Conservation (phyloP, 2,113 vertebrate species). For the Maylandia zebra region DNA sequence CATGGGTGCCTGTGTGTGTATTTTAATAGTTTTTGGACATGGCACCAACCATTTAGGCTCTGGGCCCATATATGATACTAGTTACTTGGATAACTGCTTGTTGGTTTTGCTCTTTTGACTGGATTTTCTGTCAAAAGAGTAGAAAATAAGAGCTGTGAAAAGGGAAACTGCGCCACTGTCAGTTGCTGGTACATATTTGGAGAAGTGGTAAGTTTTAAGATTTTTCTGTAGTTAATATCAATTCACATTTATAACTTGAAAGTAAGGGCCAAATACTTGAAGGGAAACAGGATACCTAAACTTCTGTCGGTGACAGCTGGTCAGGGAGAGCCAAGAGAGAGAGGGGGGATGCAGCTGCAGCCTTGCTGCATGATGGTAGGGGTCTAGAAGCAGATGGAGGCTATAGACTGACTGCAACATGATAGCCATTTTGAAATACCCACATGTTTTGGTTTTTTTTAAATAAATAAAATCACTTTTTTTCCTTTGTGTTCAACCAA, state of each 20-base stretch:
- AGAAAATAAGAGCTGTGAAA: neutral
- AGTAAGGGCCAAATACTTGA: slow-evolving; percentile 25
- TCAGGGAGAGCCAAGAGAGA: slow-evolving; percentile 10
- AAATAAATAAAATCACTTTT: neutral
- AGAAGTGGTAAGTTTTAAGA: neutral
- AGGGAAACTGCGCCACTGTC: neutral
- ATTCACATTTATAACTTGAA: slow-evolving; percentile 13
- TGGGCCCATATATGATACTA: neutral
- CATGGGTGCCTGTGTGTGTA: neutral
- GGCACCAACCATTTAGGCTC: neutral
- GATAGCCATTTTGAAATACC: slow-evolving; percentile 49
- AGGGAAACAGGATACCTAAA: slow-evolving; percentile 61
- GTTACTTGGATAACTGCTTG: neutral
- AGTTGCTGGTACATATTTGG: neutral
- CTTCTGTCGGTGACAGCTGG: slow-evolving; percentile 67
- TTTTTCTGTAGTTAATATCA: neutral
- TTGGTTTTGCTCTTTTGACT: neutral
- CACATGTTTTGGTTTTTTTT: neutral
- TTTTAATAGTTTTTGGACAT: neutral
- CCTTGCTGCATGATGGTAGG: slow-evolving; percentile 53
- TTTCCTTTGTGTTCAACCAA: neutral
- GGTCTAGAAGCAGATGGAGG: slow-evolving; percentile 56
- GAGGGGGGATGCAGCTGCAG: slow-evolving; percentile 52
- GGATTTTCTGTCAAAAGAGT: neutral
- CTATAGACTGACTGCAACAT: slow-evolving; percentile 27